Percentiles rank a stretch among this genome's conserved stretches.
Conservation (phyloP, 2,888 invertebrate genomes). For the Drosophila kanekoi region DNA sequence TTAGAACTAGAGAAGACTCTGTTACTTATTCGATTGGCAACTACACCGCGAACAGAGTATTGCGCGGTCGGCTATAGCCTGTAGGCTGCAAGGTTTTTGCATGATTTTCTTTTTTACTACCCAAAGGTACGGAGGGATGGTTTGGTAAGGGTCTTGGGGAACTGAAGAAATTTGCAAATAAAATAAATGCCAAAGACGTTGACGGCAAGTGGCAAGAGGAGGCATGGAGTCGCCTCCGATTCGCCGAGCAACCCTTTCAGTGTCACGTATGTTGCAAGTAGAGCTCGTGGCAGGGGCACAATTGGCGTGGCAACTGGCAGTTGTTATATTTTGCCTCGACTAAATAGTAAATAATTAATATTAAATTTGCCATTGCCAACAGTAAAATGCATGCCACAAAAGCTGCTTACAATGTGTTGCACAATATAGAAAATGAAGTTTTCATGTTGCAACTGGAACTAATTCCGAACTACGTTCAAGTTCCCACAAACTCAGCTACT, state of each 20-base stretch:
- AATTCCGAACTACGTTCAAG: neutral
- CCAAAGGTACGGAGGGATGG: neutral
- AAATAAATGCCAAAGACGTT: constrained; percentile 59
- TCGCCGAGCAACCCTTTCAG: neutral
- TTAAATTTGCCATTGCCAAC: neutral
- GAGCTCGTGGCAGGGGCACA: constrained; percentile 8
- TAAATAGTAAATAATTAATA: constrained; percentile 46
- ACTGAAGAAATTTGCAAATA: constrained; percentile 48
- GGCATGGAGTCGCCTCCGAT: neutral
- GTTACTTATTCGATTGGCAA: too few species aligned
- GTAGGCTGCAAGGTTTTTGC: too few species aligned
- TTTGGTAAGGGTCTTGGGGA: constrained; percentile 3
- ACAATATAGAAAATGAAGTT: constrained; percentile 17
- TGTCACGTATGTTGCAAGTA: constrained; percentile 50
- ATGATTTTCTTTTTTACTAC: constrained; percentile 31
- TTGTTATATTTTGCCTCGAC: constrained; percentile 8
- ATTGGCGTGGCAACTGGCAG: constrained; percentile 27
- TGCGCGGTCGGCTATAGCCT: neutral
- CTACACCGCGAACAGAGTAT: neutral
- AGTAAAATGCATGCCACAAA: constrained; percentile 7
- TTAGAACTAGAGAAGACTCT: too few species aligned
- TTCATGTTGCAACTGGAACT: constrained; percentile 17
- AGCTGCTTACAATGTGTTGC: constrained; percentile 9
- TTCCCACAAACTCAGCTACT: neutral
- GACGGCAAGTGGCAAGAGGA: constrained; percentile 4